These are phyloP conservation scores for Pseudomugil gertrudae DNA, from an alignment of 2,797 vertebrate genomes.

Conservation along the genomic window DNA sequence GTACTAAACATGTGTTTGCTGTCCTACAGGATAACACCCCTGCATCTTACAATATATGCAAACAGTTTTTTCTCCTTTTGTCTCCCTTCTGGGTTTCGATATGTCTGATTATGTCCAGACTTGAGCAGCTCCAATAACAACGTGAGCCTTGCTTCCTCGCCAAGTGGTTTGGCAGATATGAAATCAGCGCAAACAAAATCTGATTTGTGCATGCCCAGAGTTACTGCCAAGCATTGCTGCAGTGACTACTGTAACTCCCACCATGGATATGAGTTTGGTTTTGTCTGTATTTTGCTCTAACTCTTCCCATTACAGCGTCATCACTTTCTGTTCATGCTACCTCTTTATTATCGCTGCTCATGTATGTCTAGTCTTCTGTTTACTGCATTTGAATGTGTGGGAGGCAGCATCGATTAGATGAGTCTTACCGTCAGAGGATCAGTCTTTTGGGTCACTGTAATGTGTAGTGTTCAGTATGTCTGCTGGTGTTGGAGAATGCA, in stretches of 20 bases:
- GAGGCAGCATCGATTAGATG: constrained; percentile 6
- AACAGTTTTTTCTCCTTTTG: constrained; percentile 53
- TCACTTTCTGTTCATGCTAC: background rate
- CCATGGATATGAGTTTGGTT: constrained; percentile 22
- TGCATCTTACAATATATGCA: constrained; percentile 43
- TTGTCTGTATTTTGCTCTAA: constrained; percentile 11
- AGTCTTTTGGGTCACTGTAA: constrained; percentile 22
- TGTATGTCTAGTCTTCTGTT: constrained; percentile 8
- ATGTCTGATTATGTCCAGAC: constrained; percentile 68
- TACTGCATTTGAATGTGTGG: constrained; percentile 25
- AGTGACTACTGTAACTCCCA: constrained; percentile 47
- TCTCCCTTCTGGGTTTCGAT: constrained; percentile 61
- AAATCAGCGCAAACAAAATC: constrained; percentile 63
- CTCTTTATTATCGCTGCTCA: constrained; percentile 12
- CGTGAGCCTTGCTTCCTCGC: constrained; percentile 53
- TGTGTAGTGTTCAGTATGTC: constrained; percentile 10
- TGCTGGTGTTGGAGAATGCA: constrained; percentile 24
- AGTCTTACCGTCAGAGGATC: constrained; percentile 19
- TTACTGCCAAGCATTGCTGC: constrained; percentile 28
- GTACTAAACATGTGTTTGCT: constrained; percentile 26
- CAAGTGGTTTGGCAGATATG: constrained; percentile 68
- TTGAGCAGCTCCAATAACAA: constrained; percentile 63
- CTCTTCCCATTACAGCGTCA: constrained; percentile 2
- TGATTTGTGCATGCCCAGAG: constrained; percentile 56
- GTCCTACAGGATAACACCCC: constrained; percentile 35